Evolutionary conservation across 2,797 vertebrate genomes (phyloP), one percentile per base, ranked within the genome.

Genomic region (Tragopan temminckii): DNA sequence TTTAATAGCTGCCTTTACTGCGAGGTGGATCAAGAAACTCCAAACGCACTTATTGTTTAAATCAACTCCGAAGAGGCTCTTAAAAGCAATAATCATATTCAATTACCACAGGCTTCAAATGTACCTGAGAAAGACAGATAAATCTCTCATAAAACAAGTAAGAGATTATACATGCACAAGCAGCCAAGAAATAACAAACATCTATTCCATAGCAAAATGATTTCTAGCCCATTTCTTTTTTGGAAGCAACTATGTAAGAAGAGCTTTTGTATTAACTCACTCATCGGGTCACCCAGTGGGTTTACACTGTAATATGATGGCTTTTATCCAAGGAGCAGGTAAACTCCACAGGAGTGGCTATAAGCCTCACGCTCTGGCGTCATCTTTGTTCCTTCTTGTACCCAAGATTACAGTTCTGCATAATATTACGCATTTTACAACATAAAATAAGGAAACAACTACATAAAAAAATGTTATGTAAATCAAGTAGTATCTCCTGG

Each of bases 121-220:
- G 1, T 89, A 85, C 29, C 33, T 80, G 33, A 80, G 80, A 70
- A 15, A 81, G 46, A 75, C 19, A 77, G 85, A 76, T 33, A 80
- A 89, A 83, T 36, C 35, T 71, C 40, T 80, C 23, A 85, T 66
- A 58, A 92, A 85, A 85, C 45, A 90, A 68, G 66, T 33, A 70
- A 70, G 2, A 25, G 29, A 67, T 13, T 67, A 87, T 31, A 25
- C 53, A 68, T 9, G 24, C 18, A 43, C 45, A 86, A 80, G 33
- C 11, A 78, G 40, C 13, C 38, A 63, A 80, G 21, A 53, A 85
- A 11, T 33, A 95, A 93, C 13, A 53, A 83, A 63, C 4, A 69
- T 2, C 25, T 74, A 53, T 36, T 77, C 48, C 48, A 83, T 4
- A 68, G 20, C 35, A 80, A 8, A 68, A 15, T 21, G 74, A 75